Percentiles rank a stretch among this genome's conserved stretches.
Evolutionary conservation across 2,797 vertebrate species (phyloP).

Genomic region (Prionace glauca): DNA sequence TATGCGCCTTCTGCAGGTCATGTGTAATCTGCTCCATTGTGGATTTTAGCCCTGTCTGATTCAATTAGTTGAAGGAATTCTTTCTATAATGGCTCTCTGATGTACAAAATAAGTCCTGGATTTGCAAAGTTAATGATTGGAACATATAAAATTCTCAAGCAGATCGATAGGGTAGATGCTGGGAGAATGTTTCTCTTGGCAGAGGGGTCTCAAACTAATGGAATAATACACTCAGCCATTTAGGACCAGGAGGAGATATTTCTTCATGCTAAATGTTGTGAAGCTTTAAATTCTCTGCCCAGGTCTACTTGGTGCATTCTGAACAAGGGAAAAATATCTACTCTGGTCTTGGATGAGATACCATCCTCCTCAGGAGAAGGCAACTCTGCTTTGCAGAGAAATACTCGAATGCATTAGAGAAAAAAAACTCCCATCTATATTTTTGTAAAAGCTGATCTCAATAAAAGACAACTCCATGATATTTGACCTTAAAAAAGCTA

Average conservation of each 20-base stretch:
- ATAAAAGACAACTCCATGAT: no score
- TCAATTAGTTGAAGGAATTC: neutral
- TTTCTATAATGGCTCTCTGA: neutral
- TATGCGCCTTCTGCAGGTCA: neutral
- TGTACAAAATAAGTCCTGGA: neutral
- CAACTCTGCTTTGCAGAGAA: neutral
- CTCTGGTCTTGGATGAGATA: neutral
- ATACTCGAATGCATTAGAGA: no score
- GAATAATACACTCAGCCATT: neutral
- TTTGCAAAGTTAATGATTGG: neutral
- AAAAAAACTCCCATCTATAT: neutral
- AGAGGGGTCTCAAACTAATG: no score
- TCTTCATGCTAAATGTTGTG: neutral
- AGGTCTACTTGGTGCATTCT: neutral
- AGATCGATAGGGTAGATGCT: neutral
- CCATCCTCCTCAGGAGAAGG: neutral
- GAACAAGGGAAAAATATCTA: neutral
- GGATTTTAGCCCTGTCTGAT: neutral
- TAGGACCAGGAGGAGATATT: neutral
- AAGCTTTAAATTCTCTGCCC: neutral
- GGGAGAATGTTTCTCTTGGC: neutral
- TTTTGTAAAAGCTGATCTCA: no score
- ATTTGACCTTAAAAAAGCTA: no score
- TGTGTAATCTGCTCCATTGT: neutral
- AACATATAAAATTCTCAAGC: neutral